A percentile compares a stretch with the other conserved stretches of the same genome.
Evolutionary conservation across 2,113 vertebrate species (phyloP).

Genomic region (Carassius gibelio): DNA sequence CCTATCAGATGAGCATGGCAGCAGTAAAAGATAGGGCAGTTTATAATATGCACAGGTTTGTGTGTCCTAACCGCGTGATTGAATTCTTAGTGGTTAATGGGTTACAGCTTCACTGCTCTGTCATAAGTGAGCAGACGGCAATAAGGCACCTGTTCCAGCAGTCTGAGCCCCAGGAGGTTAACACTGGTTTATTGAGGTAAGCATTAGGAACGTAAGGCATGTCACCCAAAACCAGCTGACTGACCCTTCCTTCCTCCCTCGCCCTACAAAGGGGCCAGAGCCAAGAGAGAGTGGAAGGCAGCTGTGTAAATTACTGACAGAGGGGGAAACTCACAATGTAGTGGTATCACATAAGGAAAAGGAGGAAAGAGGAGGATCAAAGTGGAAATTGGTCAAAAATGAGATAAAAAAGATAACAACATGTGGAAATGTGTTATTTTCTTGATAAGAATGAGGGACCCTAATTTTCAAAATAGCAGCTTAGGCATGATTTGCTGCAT

Average conservation of each 20-base stretch:
- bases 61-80: neutral
- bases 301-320: conserved; percentile 61
- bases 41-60: conserved; percentile 33
- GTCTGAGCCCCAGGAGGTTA: conserved; percentile 50
- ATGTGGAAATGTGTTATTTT: conserved; percentile 44
- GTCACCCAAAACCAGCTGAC: conserved; percentile 46
- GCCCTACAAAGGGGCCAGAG: conserved; percentile 55
- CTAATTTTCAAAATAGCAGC: conserved; percentile 14
- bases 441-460: conserved; percentile 32
- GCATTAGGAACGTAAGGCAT: conserved; percentile 63
- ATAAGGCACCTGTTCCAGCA: conserved; percentile 67
- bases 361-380: conserved; percentile 51
- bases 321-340: conserved; percentile 47
- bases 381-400: conserved; percentile 32
- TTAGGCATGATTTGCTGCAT: neutral
- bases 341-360: conserved; percentile 39
- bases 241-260: conserved; percentile 50
- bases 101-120: conserved; percentile 25
- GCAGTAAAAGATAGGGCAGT: conserved; percentile 54
- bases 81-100: neutral
- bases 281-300: conserved; percentile 71
- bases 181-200: conserved; percentile 66
- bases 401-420: conserved; percentile 25
- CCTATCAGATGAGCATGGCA: conserved; percentile 62
- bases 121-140: conserved; percentile 46